Base-by-base conservation (phyloP, 2,113 vertebrate genomes). In the Tyto alba region DNA sequence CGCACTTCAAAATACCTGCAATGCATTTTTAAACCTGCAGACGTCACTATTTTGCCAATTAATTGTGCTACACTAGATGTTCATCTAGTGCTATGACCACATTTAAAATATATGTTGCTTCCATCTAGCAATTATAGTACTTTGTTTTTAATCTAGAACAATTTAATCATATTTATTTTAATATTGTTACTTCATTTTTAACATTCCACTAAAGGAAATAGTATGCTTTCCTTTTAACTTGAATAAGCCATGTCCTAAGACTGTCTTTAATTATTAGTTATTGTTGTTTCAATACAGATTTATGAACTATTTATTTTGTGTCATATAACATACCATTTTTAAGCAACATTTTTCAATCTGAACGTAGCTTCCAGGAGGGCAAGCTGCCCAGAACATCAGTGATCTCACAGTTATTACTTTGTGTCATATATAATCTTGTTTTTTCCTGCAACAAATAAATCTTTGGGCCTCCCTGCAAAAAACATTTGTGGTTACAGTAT, bases 401-500 rank as follows among this genome's bases (percentile, higher is more conserved):
- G 97, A 98, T 98, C 93, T 95, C 96, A 93, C 95, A 97, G 96
- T 98, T 98, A 98, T 98, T 98, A 97, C 97, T 98, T 98, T 97
- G 96, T 98, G 98, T 99, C 97, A 97, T 97, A 98, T 97, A 97
- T 98, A 98, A 98, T 98, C 97, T 99, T 98, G 97, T 98, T 98
- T 98, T 95, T 95, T 98, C 93, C 96, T 95, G 93, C 94, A 97
- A 97, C 96, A 98, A 98, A 98, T 98, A 98, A 98, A 98, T 98
- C 98, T 98, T 97, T 94, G 97, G 97, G 97, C 97, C 97, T 97
- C 97, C 92, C 91, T 91, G 89, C 83, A 96, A 73, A 91, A 93
- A 97, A 98, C 97, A 98, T 97, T 98, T 98, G 98, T 97, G 96
- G 98, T 99, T 99, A 98, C 98, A 98, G 98, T 98, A 97, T 99